These are phyloP conservation scores for Aphis gossypii DNA, from an alignment of 1,140 invertebrate genomes.

Conservation along the genomic window DNA sequence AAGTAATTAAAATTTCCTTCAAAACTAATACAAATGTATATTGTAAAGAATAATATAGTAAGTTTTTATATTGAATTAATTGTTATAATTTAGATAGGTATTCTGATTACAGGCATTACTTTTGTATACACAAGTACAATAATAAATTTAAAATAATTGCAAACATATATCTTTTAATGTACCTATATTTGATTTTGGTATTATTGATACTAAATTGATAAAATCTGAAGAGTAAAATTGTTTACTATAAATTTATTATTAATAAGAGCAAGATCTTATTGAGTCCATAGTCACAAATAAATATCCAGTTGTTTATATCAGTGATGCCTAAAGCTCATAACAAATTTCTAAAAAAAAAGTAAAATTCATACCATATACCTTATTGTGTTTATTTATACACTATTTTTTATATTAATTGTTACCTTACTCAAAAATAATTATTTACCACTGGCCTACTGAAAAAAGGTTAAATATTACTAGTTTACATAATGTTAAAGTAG, in stretches of 20 bases:
- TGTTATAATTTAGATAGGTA: neutral
- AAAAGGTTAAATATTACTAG: too few species aligned
- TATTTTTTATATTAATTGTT: too few species aligned
- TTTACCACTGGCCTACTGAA: too few species aligned
- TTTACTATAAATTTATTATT: neutral
- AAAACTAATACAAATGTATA: neutral
- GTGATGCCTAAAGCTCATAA: too few species aligned
- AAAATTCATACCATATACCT: too few species aligned
- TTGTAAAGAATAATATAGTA: too few species aligned
- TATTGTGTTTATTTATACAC: too few species aligned
- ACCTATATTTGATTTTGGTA: neutral
- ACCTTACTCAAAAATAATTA: too few species aligned
- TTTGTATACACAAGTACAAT: neutral
- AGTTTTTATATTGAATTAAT: neutral
- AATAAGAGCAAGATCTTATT: neutral
- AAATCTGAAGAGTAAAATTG: neutral
- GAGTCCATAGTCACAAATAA: neutral
- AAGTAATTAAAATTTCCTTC: neutral
- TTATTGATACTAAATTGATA: neutral
- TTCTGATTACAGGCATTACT: neutral
- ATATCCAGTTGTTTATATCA: neutral
- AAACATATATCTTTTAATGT: neutral
- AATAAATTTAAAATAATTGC: constrained; percentile 3
- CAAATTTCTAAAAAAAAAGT: too few species aligned
- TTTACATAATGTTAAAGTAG: too few species aligned